Evolutionary conservation across 1,140 invertebrate species (phyloP).

Genomic region (Eueides isabella): DNA sequence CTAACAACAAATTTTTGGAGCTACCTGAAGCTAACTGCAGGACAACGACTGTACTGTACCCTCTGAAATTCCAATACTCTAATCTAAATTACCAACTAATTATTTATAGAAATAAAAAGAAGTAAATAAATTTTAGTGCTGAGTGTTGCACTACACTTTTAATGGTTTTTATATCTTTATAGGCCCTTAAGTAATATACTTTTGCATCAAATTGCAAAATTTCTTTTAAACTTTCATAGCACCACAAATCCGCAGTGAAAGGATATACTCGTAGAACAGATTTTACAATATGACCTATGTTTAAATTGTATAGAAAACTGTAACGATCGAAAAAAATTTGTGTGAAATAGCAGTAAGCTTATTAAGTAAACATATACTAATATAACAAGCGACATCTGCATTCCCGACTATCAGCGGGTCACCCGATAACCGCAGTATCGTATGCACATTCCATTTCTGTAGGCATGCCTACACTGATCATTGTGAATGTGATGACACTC

Average conservation of each 20-base stretch:
- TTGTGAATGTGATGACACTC: background rate
- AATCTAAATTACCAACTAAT: no score
- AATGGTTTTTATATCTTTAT: no score
- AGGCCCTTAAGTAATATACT: background rate
- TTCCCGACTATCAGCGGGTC: conserved; percentile 59
- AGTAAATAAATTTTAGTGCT: no score
- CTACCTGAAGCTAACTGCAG: no score
- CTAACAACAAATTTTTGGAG: no score
- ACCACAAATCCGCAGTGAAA: background rate
- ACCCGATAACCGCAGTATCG: conserved; percentile 63
- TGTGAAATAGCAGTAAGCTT: background rate
- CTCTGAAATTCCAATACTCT: no score
- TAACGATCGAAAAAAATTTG: background rate
- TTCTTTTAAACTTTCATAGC: background rate
- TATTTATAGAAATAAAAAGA: no score
- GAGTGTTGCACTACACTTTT: no score
- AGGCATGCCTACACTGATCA: background rate
- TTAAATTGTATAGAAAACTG: background rate
- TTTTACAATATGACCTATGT: background rate
- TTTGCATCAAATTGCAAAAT: background rate
- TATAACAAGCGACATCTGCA: conserved; percentile 47
- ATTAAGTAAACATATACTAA: conserved; percentile 20
- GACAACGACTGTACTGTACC: no score
- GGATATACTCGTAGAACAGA: background rate
- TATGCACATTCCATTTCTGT: conserved; percentile 52